Evolutionary conservation across 1,140 invertebrate species (phyloP).

Genomic region (Portunus trituberculatus): DNA sequence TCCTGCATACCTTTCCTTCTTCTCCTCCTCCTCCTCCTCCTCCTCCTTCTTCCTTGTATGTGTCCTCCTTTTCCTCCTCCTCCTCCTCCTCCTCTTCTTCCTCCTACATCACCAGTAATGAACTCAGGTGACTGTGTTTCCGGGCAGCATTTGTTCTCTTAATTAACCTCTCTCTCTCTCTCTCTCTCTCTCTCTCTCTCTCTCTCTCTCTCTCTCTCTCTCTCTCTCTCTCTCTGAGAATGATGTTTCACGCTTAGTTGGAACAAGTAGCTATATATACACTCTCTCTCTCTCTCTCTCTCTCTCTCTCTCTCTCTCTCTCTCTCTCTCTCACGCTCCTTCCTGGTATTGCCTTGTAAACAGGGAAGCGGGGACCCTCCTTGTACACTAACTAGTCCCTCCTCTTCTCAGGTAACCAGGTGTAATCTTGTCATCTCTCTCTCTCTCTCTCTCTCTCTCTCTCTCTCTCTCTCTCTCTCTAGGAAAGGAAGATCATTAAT

Average conservation of each 20-base stretch:
- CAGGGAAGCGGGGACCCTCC: too few relatives aligned
- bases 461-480: conserved; percentile 15
- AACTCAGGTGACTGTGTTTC: background rate
- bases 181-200: background rate
- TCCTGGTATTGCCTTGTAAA: too few relatives aligned
- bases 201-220: conserved; percentile 20
- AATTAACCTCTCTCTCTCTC: conserved; percentile 10
- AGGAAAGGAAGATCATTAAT: background rate
- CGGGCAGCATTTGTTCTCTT: conserved; percentile 7
- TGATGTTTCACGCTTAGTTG: background rate
- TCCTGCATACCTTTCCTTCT: background rate
- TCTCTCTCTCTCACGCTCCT: background rate
- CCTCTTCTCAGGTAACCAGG: background rate
- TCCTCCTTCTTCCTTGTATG: background rate
- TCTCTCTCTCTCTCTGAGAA: conserved; percentile 8
- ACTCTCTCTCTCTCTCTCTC: conserved; percentile 18
- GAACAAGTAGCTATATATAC: background rate
- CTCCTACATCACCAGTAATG: background rate
- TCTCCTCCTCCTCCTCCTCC: background rate
- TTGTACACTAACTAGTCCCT: background rate
- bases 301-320: conserved; percentile 20
- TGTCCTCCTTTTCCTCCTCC: background rate
- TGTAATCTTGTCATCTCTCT: background rate
- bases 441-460: background rate
- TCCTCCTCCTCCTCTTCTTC: too few relatives aligned